Base-by-base conservation (phyloP, 2,113 vertebrate genomes). In the Hoplias malabaricus region DNA sequence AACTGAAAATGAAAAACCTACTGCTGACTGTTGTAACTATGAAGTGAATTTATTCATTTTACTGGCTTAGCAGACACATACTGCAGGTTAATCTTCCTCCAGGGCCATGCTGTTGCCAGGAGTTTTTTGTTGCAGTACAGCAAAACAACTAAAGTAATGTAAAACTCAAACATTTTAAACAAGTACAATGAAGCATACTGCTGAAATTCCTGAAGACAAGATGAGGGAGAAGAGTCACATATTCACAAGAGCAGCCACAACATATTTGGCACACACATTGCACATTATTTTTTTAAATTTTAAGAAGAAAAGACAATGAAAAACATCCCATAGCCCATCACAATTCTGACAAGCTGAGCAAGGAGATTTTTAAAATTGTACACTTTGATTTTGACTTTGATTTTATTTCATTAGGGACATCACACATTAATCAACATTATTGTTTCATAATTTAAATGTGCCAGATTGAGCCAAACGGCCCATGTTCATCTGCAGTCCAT, bases 91-190 rank as follows among this genome's bases (percentile, higher is more conserved):
- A 69, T 80, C 46, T 57, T 54, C 14, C 74, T 80, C 67, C 43
- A 33, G 54, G 56, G 46, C n/a, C 8, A 68, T 42, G 33, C n/a
- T 70, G 57, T 56, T 76, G 67, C 73, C 67, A 76, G 66, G 67
- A 80, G 46, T 8, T 43, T 80, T 65, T 61, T 13, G 46, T 70
- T 50, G 54, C 57, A 23, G 61, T 40, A 71, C 27, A 36, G 25
- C 36, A 46, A 71, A 80, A 62, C 66, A 75, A 40, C 79, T 74
- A 69, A 76, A 80, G 54, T 29, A 75, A 75, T 71, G 73, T 59
- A 80, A n/a, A 66, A 23, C 61, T 63, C 33, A 59, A 34, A 69
- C 36, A 70, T 46, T n/a, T 43, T 50, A 43, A 63, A 43, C 61
- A 75, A 70, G 66, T 33, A 63, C 48, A 63, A 23, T 63, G 46